Percentiles rank a stretch among this genome's conserved stretches.
phyloP scores from a whole-genome alignment of 2,113 vertebrate genomes.

The Gadus macrocephalus region DNA sequence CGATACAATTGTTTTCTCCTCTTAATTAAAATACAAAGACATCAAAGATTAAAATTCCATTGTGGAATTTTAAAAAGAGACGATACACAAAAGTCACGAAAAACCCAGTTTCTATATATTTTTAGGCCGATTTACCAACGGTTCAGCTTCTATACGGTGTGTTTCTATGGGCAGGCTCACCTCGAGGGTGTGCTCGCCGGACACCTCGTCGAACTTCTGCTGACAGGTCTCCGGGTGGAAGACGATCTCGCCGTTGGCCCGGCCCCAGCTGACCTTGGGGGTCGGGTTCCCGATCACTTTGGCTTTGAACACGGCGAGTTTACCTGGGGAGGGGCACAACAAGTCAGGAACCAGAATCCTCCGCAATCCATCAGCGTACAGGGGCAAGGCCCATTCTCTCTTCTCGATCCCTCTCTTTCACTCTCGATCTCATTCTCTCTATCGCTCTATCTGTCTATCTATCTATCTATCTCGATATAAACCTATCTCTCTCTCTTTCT shows the following conservation, averaged over 20 bases:
- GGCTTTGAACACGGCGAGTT: conserved; percentile 79
- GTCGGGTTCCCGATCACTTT: conserved; percentile 76
- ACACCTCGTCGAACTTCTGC: conserved; percentile 54
- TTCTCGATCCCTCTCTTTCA: no score
- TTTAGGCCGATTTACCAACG: background rate
- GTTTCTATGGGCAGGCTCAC: conserved; percentile 40
- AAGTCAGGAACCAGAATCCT: no score
- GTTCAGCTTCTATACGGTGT: no score
- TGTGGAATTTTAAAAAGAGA: background rate
- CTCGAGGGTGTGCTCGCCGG: conserved; percentile 78
- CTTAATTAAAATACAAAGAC: background rate
- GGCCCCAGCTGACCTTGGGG: conserved; percentile 78
- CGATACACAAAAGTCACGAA: background rate
- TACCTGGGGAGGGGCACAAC: conserved; percentile 68
- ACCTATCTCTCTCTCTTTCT: no score
- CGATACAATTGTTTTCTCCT: background rate
- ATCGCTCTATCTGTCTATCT: no score
- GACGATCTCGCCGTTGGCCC: conserved; percentile 66
- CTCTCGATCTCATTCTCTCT: no score
- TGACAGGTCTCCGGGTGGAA: conserved; percentile 68
- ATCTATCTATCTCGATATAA: no score
- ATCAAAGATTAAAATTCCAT: background rate
- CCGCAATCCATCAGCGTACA: no score
- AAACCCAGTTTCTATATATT: background rate
- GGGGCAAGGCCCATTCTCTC: no score